These are phyloP conservation scores for Papilio helenus DNA, from an alignment of 1,140 invertebrate species.

Conservation along the genomic window DNA sequence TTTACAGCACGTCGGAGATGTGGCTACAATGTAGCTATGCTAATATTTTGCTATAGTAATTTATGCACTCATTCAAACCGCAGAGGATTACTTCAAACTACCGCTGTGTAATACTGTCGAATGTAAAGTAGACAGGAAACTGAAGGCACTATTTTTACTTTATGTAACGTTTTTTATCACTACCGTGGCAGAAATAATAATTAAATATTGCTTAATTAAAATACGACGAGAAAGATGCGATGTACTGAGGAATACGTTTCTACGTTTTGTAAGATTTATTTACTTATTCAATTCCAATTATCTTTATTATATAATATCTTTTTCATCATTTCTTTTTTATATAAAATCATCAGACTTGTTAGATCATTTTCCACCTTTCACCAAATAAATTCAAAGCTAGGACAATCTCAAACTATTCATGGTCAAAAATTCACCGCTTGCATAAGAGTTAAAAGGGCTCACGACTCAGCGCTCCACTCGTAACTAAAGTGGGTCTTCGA, in stretches of 20 bases:
- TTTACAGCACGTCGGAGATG: not conserved
- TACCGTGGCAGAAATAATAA: not conserved
- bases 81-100: not conserved
- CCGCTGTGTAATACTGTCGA: not conserved
- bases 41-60: slow-evolving; percentile 11
- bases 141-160: not conserved
- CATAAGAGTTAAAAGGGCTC: not conserved
- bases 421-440: not conserved
- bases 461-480: not conserved
- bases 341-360: not conserved
- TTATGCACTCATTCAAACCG: not conserved
- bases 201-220: not conserved
- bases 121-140: not conserved
- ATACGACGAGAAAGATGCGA: not conserved
- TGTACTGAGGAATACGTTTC: too few relatives aligned
- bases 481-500: not conserved
- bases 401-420: not conserved
- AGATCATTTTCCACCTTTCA: too few relatives aligned
- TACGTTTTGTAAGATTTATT: too few relatives aligned
- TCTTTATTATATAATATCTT: too few relatives aligned
- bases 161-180: not conserved
- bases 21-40: slow-evolving; percentile 10
- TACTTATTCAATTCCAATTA: too few relatives aligned
- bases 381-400: too few relatives aligned
- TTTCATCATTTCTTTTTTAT: not conserved